Conservation (phyloP, 2,797 vertebrate species). For the Cichlasoma orientale region DNA sequence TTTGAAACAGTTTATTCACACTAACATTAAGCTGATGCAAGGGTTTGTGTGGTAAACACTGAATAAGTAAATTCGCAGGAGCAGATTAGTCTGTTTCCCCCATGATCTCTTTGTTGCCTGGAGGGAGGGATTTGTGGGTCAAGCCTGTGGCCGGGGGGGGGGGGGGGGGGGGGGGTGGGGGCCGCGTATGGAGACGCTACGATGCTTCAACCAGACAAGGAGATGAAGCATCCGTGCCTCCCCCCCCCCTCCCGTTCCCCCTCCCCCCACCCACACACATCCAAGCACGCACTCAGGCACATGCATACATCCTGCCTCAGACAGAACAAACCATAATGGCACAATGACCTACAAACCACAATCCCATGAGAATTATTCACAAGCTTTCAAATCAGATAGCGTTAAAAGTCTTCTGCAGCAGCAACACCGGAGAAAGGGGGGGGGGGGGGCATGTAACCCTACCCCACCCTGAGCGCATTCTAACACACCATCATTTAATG, state of each 20-base stretch:
- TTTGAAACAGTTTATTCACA: neutral
- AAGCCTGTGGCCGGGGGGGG: slow-evolving; percentile 22
- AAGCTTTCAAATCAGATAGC: slow-evolving; percentile 71
- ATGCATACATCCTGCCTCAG: slow-evolving; percentile 44
- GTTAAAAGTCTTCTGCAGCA: slow-evolving; percentile 66
- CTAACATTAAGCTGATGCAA: slow-evolving; percentile 4
- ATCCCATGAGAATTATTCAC: slow-evolving; percentile 72
- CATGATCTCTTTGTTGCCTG: slow-evolving; percentile 69
- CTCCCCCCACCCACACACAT: slow-evolving; percentile 31
- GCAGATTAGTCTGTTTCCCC: slow-evolving; percentile 62
- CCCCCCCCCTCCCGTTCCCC: slow-evolving; percentile 15
- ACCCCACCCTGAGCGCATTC: slow-evolving; percentile 7
- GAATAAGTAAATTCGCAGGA: slow-evolving; percentile 52
- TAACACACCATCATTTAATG: slow-evolving; percentile 46
- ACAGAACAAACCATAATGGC: slow-evolving; percentile 68
- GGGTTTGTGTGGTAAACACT: slow-evolving; percentile 35
- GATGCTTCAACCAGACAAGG: slow-evolving; percentile 43
- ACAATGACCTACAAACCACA: slow-evolving; percentile 81
- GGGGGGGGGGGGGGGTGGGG: slow-evolving; percentile 29
- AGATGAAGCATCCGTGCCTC: slow-evolving; percentile 13
- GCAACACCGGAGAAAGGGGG: neutral
- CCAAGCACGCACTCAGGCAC: slow-evolving; percentile 14
- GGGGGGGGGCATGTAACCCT: neutral
- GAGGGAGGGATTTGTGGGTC: slow-evolving; percentile 71
- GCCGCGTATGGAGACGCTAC: slow-evolving; percentile 1